Base-by-base conservation (phyloP, 2,888 invertebrate species). In the Apotomis capreana region DNA sequence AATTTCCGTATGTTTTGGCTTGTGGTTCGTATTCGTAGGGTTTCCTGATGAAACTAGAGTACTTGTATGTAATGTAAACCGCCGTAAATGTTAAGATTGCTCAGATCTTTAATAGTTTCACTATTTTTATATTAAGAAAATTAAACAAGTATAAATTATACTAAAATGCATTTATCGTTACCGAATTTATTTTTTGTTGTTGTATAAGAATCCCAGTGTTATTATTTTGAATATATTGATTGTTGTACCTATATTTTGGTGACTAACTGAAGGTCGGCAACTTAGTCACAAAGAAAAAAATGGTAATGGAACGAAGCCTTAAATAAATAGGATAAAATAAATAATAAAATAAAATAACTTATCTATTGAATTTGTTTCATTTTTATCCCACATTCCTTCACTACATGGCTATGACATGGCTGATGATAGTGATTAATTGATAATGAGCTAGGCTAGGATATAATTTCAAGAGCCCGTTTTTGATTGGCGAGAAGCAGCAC, bases 81-180 rank as follows among this genome's bases (percentile, higher is more conserved):
- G 83, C 87, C 62, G 73, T 78, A 80, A 80, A 79, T 44, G 54
- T 78, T 81, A 80, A 80, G 74, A 63, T 81, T 85, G 88, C 85
- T 88, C 87, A 86, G 82, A 80, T 76, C 75, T 82, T 76, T 77
- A 76, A 71, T 70, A 80, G 81, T 83, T 85, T 82, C 81, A 84
- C 79, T 87, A 87, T 87, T 87, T 89, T 86, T 88, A 76, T 88
- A 86, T 76, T 75, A 80, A 80, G 59, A 9, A 54, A 58, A 70
- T 59, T 36, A 65, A 70, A 15, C 57, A 58, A 62, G 40, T 52
- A 26, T 49, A 61, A 13, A 62, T 52, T 62, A 36, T 69, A 65
- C 64, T 67, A 60, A 26, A 82, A 79, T 90, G 92, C 92, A 92
- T 92, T 92, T 92, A 92, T 87, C 88, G 84, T 87, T 88, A 90